Conservation (phyloP, 2,888 invertebrate genomes). For the Epirrita christyi region DNA sequence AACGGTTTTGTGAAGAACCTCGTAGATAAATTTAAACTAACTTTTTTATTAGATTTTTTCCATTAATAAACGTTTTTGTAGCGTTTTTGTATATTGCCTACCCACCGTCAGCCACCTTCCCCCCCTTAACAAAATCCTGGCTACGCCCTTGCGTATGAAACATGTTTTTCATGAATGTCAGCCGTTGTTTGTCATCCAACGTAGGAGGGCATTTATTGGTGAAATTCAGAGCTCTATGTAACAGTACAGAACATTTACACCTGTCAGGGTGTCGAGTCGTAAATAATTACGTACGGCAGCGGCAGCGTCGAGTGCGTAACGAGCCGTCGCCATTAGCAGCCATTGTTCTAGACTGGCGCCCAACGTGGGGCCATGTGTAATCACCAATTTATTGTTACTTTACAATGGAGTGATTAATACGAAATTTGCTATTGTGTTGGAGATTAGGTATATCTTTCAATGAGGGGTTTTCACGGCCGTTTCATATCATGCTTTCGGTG, state of each 20-base stretch:
- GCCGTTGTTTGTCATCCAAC: not conserved
- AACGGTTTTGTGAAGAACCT: too few relatives aligned
- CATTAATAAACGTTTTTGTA: too few relatives aligned
- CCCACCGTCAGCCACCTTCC: too few relatives aligned
- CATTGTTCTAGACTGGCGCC: constrained; percentile 67
- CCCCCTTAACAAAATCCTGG: too few relatives aligned
- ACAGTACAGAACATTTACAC: constrained; percentile 24
- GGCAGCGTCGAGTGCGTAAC: constrained; percentile 57
- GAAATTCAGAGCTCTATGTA: constrained; percentile 2
- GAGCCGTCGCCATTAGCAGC: constrained; percentile 67
- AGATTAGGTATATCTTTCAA: constrained; percentile 14
- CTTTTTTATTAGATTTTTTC: too few relatives aligned
- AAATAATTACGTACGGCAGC: constrained; percentile 27
- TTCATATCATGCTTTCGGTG: too few relatives aligned
- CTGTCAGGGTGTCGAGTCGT: constrained; percentile 27
- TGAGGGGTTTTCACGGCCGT: too few relatives aligned
- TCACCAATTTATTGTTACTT: constrained; percentile 31
- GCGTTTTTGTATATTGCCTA: too few relatives aligned
- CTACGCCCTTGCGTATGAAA: not conserved
- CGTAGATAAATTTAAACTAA: too few relatives aligned
- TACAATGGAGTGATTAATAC: constrained; percentile 25
- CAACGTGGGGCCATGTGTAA: constrained; percentile 53
- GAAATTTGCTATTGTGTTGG: constrained; percentile 14
- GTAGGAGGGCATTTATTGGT: not conserved
- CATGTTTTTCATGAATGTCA: not conserved